Base-by-base conservation (phyloP, 2,888 invertebrate species). In the Nemoura dubitans region DNA sequence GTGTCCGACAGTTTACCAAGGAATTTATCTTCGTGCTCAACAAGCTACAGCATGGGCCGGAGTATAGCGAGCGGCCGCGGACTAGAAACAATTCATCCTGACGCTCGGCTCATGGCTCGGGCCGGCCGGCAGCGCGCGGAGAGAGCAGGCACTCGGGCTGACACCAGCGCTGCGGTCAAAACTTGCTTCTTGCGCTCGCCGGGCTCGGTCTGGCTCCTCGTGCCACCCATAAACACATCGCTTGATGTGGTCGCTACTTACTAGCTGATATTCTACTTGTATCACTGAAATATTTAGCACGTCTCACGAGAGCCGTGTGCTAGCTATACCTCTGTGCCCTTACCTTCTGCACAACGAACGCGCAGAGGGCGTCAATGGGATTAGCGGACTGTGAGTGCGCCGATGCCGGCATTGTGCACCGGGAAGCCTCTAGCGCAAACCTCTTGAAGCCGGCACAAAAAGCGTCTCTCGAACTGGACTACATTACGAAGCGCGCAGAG, bases 261-360 rank as follows among this genome's bases (percentile, higher is more conserved):
- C 21, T 21, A 10, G 29, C 5, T 28, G 81, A 81, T 81, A 81
- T 81, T 81, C 81, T 81, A 30, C 30, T 30, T 29, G 21, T 81
- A 30, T 28, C 81, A 81, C 29, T 81, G 81, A 81, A 81, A 81
- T 81, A 81, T 81, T 81, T 81, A 81, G 81, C 81, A n/a, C 6
- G 27, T 81, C 81, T 27, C 27, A 10, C 30, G 81, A 81, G 28
- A 81, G 28, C 28, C 28, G 27, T n/a, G n/a, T n/a, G n/a, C 25
- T 80, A 27, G 27, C 80, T n/a, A n/a, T n/a, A 27, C 10, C 80
- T 80, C 26, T 80, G n/a, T 80, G 80, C 10, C n/a, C 30, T 29
- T 3, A 3, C 14, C 59, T 59, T 3, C 59, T 30, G 81, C 81
- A 6, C 36, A 36, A 6, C 5, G 36, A 36, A 10, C 36, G 36